Conservation (phyloP, 2,113 vertebrate species). For the Coryphaenoides rupestris region DNA sequence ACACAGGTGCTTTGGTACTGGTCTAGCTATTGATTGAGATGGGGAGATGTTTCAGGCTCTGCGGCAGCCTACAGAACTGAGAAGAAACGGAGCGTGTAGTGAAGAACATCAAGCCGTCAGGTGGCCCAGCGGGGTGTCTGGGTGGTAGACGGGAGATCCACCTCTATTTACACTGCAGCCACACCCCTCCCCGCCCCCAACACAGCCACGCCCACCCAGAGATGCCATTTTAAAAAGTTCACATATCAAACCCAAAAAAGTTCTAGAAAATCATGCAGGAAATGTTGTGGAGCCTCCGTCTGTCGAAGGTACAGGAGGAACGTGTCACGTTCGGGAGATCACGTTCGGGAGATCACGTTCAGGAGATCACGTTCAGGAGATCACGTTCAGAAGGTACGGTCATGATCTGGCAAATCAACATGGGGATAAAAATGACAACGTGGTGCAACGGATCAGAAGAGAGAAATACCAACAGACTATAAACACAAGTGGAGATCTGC, state of each 20-base stretch:
- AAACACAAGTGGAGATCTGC: conserved; percentile 68
- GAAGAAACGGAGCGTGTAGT: too few species aligned
- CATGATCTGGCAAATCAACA: conserved; percentile 23
- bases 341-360: neutral
- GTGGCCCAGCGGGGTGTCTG: too few species aligned
- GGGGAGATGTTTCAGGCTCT: conserved; percentile 12
- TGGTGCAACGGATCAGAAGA: conserved; percentile 63
- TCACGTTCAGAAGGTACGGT: conserved; percentile 55
- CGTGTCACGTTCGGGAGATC: too few species aligned
- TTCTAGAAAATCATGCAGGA: conserved; percentile 73
- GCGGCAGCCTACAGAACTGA: conserved; percentile 59
- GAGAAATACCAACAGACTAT: conserved; percentile 67
- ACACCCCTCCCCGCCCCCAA: conserved; percentile 82
- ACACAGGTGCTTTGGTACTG: conserved; percentile 64
- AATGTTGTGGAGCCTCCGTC: conserved; percentile 63
- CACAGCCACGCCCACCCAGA: conserved; percentile 51
- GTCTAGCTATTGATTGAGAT: conserved; percentile 36
- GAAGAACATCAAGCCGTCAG: too few species aligned
- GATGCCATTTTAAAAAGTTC: conserved; percentile 56
- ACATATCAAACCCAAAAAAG: conserved; percentile 62
- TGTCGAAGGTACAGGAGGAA: conserved; percentile 56
- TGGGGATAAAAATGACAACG: conserved; percentile 77
- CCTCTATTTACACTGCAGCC: conserved; percentile 85
- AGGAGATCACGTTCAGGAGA: neutral
- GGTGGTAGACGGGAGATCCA: too few species aligned